These are phyloP conservation scores for Pseudorasbora parva DNA, from an alignment of 2,113 vertebrate genomes.

Conservation along the genomic window DNA sequence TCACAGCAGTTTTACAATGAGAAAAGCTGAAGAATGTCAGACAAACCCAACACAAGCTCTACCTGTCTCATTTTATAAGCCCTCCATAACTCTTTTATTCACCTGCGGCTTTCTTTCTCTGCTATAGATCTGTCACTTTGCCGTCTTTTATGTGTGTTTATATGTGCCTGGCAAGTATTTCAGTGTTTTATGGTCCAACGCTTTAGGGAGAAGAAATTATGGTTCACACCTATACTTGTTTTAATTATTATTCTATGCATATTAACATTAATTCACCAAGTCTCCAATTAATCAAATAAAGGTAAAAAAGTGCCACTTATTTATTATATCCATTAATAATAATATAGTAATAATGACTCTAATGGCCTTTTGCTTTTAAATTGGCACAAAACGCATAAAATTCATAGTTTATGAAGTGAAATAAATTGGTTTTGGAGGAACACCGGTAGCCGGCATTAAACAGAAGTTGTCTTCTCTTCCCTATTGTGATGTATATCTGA, in stretches of 20 bases:
- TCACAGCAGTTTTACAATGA: conserved; percentile 5
- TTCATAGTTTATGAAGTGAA: background rate
- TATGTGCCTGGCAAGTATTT: background rate
- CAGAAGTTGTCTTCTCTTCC: no score
- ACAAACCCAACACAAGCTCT: conserved; percentile 3
- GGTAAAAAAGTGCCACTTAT: background rate
- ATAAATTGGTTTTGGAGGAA: background rate
- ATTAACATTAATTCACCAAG: background rate
- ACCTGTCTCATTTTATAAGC: conserved; percentile 1
- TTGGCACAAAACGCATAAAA: background rate
- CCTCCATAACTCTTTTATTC: conserved; percentile 11
- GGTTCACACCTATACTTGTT: background rate
- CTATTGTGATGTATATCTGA: no score
- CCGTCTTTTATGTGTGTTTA: conserved; percentile 12
- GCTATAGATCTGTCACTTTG: background rate
- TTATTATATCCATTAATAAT: background rate
- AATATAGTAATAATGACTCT: background rate
- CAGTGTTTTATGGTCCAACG: background rate
- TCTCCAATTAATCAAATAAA: background rate
- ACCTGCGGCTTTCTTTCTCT: background rate
- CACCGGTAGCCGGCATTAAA: no score
- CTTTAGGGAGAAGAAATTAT: background rate
- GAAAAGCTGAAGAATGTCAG: background rate
- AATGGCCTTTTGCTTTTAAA: background rate
- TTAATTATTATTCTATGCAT: background rate